phyloP scores from a whole-genome alignment of 1,140 invertebrate species.

The Magallana ariakensis region DNA sequence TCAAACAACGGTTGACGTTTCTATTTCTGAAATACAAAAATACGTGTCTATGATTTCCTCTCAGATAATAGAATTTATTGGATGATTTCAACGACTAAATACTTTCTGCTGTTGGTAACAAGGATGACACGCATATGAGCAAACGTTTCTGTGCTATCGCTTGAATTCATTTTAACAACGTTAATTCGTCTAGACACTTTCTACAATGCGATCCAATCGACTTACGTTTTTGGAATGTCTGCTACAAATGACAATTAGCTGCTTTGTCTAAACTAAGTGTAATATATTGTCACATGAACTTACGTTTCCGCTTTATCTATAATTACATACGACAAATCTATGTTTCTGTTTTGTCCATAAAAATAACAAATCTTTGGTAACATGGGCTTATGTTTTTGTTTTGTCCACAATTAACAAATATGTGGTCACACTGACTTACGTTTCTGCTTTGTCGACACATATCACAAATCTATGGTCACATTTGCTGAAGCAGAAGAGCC shows the following conservation, averaged over 20 bases:
- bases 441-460: constrained; percentile 63
- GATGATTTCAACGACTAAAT: too few relatives aligned
- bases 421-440: constrained; percentile 49
- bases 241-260: too few relatives aligned
- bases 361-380: not conserved
- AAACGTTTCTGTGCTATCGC: too few relatives aligned
- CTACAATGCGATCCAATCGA: too few relatives aligned
- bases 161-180: too few relatives aligned
- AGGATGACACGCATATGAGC: too few relatives aligned
- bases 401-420: not conserved
- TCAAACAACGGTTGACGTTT: not conserved
- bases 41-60: not conserved
- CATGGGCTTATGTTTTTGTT: not conserved
- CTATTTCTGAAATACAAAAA: constrained; percentile 8
- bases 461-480: constrained; percentile 72
- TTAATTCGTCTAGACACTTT: too few relatives aligned
- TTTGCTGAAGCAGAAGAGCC: constrained; percentile 60
- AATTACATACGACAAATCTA: too few relatives aligned
- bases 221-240: too few relatives aligned
- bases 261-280: not conserved
- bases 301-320: not conserved
- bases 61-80: too few relatives aligned
- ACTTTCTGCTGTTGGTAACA: too few relatives aligned
- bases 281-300: not conserved
- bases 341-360: too few relatives aligned